Conservation (phyloP, 2,797 vertebrate genomes). For the Sus cebifrons region DNA sequence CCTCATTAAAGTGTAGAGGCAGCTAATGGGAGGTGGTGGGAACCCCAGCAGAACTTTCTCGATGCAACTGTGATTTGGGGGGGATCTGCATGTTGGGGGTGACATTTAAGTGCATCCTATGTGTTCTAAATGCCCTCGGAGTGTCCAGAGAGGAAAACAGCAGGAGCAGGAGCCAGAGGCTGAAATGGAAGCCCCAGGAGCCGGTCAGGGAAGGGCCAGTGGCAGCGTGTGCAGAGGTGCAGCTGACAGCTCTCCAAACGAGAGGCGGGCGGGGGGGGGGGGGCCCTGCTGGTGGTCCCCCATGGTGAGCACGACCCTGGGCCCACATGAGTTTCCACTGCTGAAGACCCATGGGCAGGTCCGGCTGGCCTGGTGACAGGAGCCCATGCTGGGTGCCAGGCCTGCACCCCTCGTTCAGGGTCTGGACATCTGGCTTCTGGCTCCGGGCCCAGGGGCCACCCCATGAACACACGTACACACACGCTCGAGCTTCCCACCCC, state of each 20-base stretch:
- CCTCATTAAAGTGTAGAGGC: background rate
- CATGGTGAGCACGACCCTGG: fast-evolving
- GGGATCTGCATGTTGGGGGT: too few species aligned
- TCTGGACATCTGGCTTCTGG: background rate
- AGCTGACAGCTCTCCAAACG: fast-evolving
- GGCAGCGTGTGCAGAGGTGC: background rate
- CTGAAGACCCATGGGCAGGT: fast-evolving
- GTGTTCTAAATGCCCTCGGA: background rate
- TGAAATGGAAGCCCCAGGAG: fast-evolving
- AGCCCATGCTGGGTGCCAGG: fast-evolving
- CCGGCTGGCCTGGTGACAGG: fast-evolving
- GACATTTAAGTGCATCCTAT: background rate
- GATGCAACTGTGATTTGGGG: fast-evolving
- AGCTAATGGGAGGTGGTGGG: background rate
- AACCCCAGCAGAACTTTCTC: background rate
- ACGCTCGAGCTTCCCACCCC: fast-evolving
- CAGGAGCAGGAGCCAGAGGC: fast-evolving
- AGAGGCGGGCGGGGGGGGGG: background rate
- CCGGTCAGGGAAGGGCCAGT: fast-evolving
- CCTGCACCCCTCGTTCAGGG: background rate
- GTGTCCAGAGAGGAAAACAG: fast-evolving
- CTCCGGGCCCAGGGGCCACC: background rate
- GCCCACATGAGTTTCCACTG: fast-evolving
- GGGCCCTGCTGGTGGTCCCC: background rate
- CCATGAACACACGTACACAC: background rate